Percentiles rank a stretch among this genome's conserved stretches.
phyloP scores from a whole-genome alignment of 2,113 vertebrate species.

The Chelonoidis abingdonii region DNA sequence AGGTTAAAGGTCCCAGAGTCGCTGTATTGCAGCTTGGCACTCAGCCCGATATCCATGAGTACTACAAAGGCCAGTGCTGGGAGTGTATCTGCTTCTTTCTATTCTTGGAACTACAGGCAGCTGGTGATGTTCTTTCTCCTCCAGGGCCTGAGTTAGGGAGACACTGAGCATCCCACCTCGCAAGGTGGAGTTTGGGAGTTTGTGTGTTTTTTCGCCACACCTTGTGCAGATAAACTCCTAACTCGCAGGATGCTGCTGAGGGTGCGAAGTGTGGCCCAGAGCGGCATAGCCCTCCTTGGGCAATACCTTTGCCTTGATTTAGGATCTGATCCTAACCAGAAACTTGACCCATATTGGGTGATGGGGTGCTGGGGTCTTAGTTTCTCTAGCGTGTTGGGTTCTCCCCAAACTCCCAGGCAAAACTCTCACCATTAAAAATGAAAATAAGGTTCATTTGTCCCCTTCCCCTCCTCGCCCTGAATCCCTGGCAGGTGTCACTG shows the following conservation, averaged over 20 bases:
- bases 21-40: slow-evolving; percentile 68
- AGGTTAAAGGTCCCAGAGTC: slow-evolving; percentile 55
- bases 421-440: slow-evolving; percentile 49
- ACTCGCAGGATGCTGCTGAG: background rate
- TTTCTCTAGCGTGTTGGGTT: slow-evolving; percentile 9
- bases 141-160: slow-evolving; percentile 55
- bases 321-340: background rate
- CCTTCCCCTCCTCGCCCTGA: background rate
- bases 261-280: background rate
- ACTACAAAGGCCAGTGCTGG: slow-evolving; percentile 61
- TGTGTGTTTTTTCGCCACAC: background rate
- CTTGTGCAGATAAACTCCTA: background rate
- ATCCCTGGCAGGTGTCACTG: background rate
- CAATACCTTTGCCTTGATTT: background rate
- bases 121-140: slow-evolving; percentile 32
- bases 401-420: slow-evolving; percentile 48
- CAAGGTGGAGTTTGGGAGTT: slow-evolving; percentile 7
- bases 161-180: slow-evolving; percentile 50
- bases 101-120: slow-evolving; percentile 48
- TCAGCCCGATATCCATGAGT: slow-evolving; percentile 41
- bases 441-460: slow-evolving; percentile 56
- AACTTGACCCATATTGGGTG: slow-evolving; percentile 32
- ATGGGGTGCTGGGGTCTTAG: slow-evolving; percentile 52
- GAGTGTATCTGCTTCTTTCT: slow-evolving; percentile 61
- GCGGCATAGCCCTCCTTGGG: background rate